phyloP scores from a whole-genome alignment of 1,140 invertebrate species.

The Zaprionus camerounensis region DNA sequence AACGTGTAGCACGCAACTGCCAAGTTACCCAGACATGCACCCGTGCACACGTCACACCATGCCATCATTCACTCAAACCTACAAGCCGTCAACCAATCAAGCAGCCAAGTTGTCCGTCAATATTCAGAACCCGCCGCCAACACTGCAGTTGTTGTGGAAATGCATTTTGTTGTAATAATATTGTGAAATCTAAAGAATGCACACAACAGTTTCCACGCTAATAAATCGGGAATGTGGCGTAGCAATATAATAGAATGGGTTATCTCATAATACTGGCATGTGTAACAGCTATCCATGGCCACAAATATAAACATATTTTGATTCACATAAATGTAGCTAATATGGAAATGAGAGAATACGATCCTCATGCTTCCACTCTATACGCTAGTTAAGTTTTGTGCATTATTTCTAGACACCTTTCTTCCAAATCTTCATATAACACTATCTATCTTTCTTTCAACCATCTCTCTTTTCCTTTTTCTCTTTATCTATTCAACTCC shows the following conservation, averaged over 20 bases:
- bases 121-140: background rate
- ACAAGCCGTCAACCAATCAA: constrained; percentile 10
- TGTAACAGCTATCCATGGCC: background rate
- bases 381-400: too few relatives aligned
- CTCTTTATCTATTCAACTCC: too few relatives aligned
- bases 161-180: constrained; percentile 15
- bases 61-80: constrained; percentile 7
- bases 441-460: too few relatives aligned
- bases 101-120: constrained; percentile 1
- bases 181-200: constrained; percentile 4
- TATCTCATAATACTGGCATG: background rate
- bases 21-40: background rate
- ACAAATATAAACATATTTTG: background rate
- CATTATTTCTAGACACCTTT: too few relatives aligned
- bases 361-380: background rate
- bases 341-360: background rate
- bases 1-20: constrained; percentile 30
- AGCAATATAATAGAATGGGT: background rate
- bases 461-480: too few relatives aligned
- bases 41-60: background rate
- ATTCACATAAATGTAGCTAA: background rate
- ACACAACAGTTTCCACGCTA: background rate
- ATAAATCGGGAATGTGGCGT: background rate
- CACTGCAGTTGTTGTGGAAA: constrained; percentile 1
- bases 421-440: too few relatives aligned